These are phyloP conservation scores for Iphiclides podalirius DNA, from an alignment of 2,888 invertebrate genomes.

Conservation along the genomic window DNA sequence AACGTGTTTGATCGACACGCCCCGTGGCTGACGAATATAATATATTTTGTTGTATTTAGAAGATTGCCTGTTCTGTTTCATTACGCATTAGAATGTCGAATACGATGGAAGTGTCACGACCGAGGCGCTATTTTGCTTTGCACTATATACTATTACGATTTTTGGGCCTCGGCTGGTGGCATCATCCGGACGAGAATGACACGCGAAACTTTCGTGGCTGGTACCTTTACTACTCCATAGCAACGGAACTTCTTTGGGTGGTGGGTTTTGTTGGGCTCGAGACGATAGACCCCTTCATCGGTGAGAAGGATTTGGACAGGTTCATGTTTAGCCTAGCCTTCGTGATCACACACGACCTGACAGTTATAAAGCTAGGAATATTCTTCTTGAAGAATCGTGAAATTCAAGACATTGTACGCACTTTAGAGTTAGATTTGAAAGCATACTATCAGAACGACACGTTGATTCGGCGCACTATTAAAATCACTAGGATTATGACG, in stretches of 20 bases:
- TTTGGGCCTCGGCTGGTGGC: conserved; percentile 73
- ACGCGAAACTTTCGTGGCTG: conserved; percentile 58
- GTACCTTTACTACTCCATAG: conserved; percentile 62
- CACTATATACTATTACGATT: conserved; percentile 60
- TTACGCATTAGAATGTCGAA: conserved; percentile 6
- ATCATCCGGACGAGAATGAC: conserved; percentile 62
- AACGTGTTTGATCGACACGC: conserved; percentile 2
- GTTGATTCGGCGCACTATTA: conserved; percentile 51
- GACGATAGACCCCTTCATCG: conserved; percentile 70
- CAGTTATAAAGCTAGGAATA: conserved; percentile 63
- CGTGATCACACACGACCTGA: conserved; percentile 70
- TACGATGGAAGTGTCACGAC: conserved; percentile 31
- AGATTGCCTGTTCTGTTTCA: not conserved
- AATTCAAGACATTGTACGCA: conserved; percentile 62
- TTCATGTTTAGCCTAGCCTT: conserved; percentile 75
- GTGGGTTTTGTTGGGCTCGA: conserved; percentile 69
- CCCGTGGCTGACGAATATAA: not conserved
- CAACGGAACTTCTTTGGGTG: conserved; percentile 65
- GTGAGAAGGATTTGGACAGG: conserved; percentile 64
- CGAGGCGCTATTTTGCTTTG: conserved; percentile 55
- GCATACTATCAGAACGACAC: conserved; percentile 59
- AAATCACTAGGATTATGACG: conserved; percentile 52
- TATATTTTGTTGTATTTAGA: not conserved
- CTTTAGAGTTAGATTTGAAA: conserved; percentile 56
- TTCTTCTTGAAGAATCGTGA: conserved; percentile 65